Conservation (phyloP, 2,797 vertebrate genomes). For the Rhinogobio ventralis region DNA sequence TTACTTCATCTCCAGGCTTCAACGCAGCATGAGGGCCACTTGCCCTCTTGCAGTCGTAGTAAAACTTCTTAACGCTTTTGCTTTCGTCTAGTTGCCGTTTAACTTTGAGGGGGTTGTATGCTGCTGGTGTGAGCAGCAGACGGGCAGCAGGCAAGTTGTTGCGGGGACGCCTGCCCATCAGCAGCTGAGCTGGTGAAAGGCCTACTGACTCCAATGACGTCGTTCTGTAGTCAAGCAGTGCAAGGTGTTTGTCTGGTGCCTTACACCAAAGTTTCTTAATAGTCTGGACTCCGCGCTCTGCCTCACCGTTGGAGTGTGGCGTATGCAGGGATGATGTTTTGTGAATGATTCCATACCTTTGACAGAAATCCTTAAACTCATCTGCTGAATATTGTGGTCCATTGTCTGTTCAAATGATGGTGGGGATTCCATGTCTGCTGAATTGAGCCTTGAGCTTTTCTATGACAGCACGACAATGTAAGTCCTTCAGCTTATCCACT, state of each 20-base stretch:
- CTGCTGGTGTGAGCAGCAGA: not conserved
- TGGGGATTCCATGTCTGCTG: slow-evolving; percentile 21
- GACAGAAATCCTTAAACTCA: too few relatives aligned
- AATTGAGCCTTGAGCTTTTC: slow-evolving; percentile 35
- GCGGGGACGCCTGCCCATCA: slow-evolving; percentile 37
- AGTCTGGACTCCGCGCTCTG: not conserved
- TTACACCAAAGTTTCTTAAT: slow-evolving; percentile 28
- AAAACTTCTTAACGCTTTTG: not conserved
- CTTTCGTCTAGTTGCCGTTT: slow-evolving; percentile 26
- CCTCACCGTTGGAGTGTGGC: not conserved
- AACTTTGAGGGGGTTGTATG: slow-evolving; percentile 14
- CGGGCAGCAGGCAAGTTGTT: slow-evolving; percentile 38
- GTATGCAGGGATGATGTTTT: slow-evolving; percentile 13
- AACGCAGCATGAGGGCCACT: not conserved
- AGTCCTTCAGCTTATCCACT: slow-evolving; percentile 32
- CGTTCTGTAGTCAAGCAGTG: slow-evolving; percentile 35
- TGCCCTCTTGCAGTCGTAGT: not conserved
- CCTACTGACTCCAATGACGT: slow-evolving; percentile 40
- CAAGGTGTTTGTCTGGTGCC: slow-evolving; percentile 39
- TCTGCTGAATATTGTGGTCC: slow-evolving; percentile 22
- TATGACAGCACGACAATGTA: not conserved
- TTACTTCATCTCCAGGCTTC: slow-evolving; percentile 37
- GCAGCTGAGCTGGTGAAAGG: slow-evolving; percentile 43
- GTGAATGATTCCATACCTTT: not conserved
- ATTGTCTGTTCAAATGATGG: slow-evolving; percentile 6